phyloP scores from a whole-genome alignment of 2,888 invertebrate genomes.

The Ophion ellenae region DNA sequence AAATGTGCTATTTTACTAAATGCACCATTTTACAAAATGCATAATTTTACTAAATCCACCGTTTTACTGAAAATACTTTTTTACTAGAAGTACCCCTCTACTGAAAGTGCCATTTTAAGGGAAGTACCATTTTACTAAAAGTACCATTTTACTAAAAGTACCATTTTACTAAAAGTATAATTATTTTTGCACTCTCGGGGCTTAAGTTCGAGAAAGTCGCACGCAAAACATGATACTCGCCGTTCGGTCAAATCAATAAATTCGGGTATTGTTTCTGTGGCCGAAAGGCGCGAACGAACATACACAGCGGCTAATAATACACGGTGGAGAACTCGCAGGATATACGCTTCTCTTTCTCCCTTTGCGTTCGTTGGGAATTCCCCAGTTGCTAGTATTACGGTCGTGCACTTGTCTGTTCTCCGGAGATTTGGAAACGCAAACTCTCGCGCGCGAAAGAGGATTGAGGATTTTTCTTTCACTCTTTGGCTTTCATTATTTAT shows the following conservation, averaged over 20 bases:
- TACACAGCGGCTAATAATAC: slow-evolving; percentile 15
- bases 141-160: background rate
- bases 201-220: background rate
- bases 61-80: too few relatives aligned
- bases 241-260: slow-evolving; percentile 31
- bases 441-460: slow-evolving; percentile 2
- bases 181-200: background rate
- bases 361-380: slow-evolving; percentile 9
- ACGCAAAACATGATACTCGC: background rate
- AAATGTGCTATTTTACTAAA: too few relatives aligned
- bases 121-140: too few relatives aligned
- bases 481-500: slow-evolving; percentile 3
- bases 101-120: too few relatives aligned
- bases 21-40: too few relatives aligned
- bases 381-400: slow-evolving; percentile 12
- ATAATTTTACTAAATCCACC: too few relatives aligned
- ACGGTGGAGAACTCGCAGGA: slow-evolving; percentile 1
- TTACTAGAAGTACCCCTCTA: too few relatives aligned
- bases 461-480: background rate
- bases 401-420: background rate
- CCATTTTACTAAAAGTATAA: background rate
- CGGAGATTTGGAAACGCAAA: slow-evolving; percentile 4
- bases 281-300: background rate
- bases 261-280: slow-evolving; percentile 13
- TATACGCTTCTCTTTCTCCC: background rate